These are phyloP conservation scores for Pachydiplax longipennis DNA, from an alignment of 2,888 invertebrate genomes.

Conservation along the genomic window DNA sequence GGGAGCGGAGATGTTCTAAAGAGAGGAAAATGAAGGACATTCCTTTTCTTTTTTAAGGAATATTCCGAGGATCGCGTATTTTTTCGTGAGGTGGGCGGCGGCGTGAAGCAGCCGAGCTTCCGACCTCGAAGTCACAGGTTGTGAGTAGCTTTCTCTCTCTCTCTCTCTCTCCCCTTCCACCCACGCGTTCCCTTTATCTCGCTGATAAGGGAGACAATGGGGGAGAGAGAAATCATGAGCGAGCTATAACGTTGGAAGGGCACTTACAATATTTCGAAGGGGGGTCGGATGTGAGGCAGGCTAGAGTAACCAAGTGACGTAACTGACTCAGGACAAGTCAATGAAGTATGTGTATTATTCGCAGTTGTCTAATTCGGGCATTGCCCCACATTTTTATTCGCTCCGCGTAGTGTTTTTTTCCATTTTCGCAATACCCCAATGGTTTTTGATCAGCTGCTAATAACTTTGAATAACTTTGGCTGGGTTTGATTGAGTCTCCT, in stretches of 20 bases:
- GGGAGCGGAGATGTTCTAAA: background rate
- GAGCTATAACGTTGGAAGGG: background rate
- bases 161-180: background rate
- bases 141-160: conserved; percentile 27
- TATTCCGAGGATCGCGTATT: background rate
- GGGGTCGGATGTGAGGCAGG: too few species aligned
- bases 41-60: background rate
- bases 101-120: background rate
- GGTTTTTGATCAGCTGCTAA: too few species aligned
- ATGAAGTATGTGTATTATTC: too few species aligned
- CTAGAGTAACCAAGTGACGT: too few species aligned
- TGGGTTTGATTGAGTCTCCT: too few species aligned
- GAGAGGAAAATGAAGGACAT: background rate
- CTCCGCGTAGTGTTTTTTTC: too few species aligned
- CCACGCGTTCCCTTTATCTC: background rate
- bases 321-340: too few species aligned
- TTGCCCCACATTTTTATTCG: too few species aligned
- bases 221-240: background rate
- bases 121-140: background rate
- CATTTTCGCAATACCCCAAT: too few species aligned
- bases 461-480: too few species aligned
- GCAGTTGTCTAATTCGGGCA: too few species aligned
- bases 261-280: too few species aligned
- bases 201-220: conserved; percentile 27
- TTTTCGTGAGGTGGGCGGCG: background rate